Evolutionary conservation across 2,888 invertebrate species (phyloP).

Genomic region (Drosophila monieri): DNA sequence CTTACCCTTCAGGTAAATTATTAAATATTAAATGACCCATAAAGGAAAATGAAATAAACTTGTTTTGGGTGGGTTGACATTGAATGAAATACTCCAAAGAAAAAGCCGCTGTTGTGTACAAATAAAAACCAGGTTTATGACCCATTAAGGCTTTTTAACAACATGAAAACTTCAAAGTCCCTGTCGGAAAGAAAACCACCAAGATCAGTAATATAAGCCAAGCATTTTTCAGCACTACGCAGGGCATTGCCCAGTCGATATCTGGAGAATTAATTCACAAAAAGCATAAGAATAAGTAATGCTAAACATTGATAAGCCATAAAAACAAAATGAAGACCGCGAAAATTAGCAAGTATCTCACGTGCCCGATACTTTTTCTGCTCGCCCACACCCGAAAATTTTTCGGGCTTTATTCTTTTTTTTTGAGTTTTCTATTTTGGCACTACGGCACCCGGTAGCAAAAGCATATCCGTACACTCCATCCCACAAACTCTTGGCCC

Average conservation of each 20-base stretch:
- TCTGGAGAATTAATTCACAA: not conserved
- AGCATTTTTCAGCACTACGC: not conserved
- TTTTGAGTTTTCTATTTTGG: constrained; percentile 35
- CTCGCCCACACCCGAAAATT: constrained; percentile 32
- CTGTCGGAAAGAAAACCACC: not conserved
- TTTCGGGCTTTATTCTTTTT: constrained; percentile 22
- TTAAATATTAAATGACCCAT: constrained; percentile 3
- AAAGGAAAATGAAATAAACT: constrained; percentile 3
- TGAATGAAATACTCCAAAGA: constrained; percentile 7
- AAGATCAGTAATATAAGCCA: not conserved
- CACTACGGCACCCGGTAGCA: constrained; percentile 11
- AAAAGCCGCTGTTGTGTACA: not conserved
- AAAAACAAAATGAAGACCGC: constrained; percentile 25
- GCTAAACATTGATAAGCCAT: constrained; percentile 36
- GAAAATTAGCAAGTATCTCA: constrained; percentile 59
- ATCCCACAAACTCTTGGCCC: constrained; percentile 20
- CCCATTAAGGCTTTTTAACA: constrained; percentile 7
- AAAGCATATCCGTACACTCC: constrained; percentile 61
- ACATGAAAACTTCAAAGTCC: constrained; percentile 11
- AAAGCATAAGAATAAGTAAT: constrained; percentile 23
- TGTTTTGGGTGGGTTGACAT: constrained; percentile 6
- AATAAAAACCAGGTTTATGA: constrained; percentile 8
- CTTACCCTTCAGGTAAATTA: not conserved
- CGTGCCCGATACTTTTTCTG: constrained; percentile 50
- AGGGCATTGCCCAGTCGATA: constrained; percentile 29